Base-by-base conservation (phyloP, 2,888 invertebrate genomes). In the Phaonia tiefii region DNA sequence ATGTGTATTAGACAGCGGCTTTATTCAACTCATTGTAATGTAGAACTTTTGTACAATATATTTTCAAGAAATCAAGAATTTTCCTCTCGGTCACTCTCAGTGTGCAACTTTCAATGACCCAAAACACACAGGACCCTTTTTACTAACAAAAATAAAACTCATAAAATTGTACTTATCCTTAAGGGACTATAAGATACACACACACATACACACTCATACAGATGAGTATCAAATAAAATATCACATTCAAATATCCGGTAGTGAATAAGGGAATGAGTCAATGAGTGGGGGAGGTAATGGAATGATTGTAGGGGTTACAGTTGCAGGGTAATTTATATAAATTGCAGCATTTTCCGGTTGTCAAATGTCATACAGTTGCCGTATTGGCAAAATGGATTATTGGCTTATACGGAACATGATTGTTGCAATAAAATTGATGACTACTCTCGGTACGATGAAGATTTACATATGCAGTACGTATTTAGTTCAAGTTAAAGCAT, bases 281-380 rank as follows among this genome's bases (percentile, higher is more conserved):
- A n/a, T 46, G 46, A 17, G 15, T 15, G 42, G 42, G 42, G 42
- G 42, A 2, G 42, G 46, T n/a, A 17, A 17, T 11, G 46, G 15
- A 1, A 3, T 11, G 46, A 46, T 46, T 46, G 46, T 46, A 25
- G n/a, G n/a, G n/a, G n/a, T n/a, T n/a, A 60, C 37, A 63, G 20
- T 49, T 70, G 56, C 66, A 56, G 10, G 8, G 3, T 22, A 56
- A 71, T 51, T 75, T 71, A 8, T 42, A 73, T 58, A 69, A 80
- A 76, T 65, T 65, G 54, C 72, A 49, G 66, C 15, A 72, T 72
- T 75, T 79, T 75, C 71, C 71, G 79, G 71, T 69, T 80, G 75
- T 80, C 79, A 80, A 60, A 63, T 75, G 71, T 75, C 58, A 71
- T 66, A 15, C 13, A n/a, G 39, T 39, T 58, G 37, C 8, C 37